These are phyloP conservation scores for Sweltsa coloradensis DNA, from an alignment of 1,140 invertebrate species.

Conservation along the genomic window DNA sequence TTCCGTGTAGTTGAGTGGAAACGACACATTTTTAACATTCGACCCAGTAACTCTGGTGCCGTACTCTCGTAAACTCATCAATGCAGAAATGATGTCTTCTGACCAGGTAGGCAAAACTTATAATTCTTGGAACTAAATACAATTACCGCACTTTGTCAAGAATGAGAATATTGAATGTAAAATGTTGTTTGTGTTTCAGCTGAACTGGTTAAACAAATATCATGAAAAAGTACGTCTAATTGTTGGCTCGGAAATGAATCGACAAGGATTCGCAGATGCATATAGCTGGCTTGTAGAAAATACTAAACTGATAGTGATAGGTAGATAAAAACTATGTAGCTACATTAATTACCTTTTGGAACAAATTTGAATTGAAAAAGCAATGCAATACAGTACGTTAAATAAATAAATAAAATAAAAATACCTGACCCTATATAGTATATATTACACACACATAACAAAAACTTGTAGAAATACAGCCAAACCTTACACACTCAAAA, in stretches of 20 bases:
- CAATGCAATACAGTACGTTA: too few species aligned
- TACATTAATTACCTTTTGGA: too few species aligned
- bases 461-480: too few species aligned
- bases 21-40: slow-evolving; percentile 40
- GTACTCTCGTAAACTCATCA: slow-evolving; percentile 50
- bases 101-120: slow-evolving; percentile 27
- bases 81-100: slow-evolving; percentile 36
- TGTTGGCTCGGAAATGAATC: slow-evolving; percentile 27
- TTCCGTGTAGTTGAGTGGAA: too few species aligned
- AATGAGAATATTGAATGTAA: too few species aligned
- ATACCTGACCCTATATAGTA: too few species aligned
- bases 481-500: too few species aligned
- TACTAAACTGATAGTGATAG: slow-evolving; percentile 21
- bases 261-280: slow-evolving; percentile 21
- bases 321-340: too few species aligned
- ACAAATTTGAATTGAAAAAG: too few species aligned
- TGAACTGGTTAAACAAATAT: slow-evolving; percentile 31
- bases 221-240: slow-evolving; percentile 23
- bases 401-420: too few species aligned
- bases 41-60: slow-evolving; percentile 54
- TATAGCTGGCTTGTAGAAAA: slow-evolving; percentile 29
- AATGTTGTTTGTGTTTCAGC: too few species aligned
- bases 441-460: too few species aligned
- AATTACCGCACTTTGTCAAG: background rate
- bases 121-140: slow-evolving; percentile 6